A percentile compares a stretch with the other conserved stretches of the same genome.
These are phyloP conservation scores for Phoebastria nigripes DNA, from an alignment of 2,797 vertebrate species.

Conservation along the genomic window DNA sequence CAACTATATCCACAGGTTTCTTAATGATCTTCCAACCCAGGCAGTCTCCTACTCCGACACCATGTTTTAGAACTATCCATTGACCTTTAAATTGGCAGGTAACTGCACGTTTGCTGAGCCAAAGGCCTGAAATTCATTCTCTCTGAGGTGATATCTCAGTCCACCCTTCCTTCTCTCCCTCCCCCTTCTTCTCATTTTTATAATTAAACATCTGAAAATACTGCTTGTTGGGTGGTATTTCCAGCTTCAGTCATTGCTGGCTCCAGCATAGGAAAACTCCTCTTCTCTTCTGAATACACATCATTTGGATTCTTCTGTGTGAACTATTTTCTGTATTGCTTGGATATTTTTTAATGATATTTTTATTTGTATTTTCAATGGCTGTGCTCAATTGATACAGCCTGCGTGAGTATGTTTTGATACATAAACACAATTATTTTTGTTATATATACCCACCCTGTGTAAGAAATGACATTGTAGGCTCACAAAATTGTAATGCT, in stretches of 20 bases:
- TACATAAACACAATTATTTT: slow-evolving; percentile 56
- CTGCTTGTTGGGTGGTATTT: slow-evolving; percentile 53
- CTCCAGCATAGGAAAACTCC: slow-evolving; percentile 44
- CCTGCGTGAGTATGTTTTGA: slow-evolving; percentile 40
- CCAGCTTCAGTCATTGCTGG: slow-evolving; percentile 48
- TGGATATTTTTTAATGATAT: slow-evolving; percentile 19
- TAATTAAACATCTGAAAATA: slow-evolving; percentile 49
- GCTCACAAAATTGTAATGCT: slow-evolving; percentile 50
- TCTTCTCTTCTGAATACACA: slow-evolving; percentile 12
- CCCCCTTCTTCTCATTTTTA: background rate
- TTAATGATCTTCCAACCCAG: background rate
- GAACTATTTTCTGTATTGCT: slow-evolving; percentile 17
- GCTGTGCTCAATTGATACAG: slow-evolving; percentile 26
- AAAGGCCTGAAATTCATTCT: background rate
- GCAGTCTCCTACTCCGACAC: background rate
- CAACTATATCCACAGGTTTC: background rate
- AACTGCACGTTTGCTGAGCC: background rate
- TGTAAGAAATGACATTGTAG: slow-evolving; percentile 45
- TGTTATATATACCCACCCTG: slow-evolving; percentile 29
- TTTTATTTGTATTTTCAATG: slow-evolving; percentile 53
- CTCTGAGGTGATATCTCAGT: background rate
- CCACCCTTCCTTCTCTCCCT: background rate
- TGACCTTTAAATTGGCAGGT: background rate
- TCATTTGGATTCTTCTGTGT: slow-evolving; percentile 1
- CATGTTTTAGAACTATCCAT: background rate